Base-by-base conservation (phyloP, 2,888 invertebrate genomes). In the Altica lythri region DNA sequence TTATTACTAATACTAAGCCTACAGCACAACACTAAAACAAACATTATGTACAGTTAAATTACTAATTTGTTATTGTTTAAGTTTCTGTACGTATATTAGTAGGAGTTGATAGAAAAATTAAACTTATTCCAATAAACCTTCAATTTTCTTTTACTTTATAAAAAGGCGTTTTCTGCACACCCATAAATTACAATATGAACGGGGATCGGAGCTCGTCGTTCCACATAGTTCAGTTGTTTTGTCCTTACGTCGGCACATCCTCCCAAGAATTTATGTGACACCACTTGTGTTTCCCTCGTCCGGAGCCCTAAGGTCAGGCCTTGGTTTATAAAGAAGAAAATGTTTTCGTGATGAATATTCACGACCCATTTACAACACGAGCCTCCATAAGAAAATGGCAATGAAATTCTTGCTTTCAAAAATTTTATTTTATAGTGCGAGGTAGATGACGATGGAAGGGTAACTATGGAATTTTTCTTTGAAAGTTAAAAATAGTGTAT, bases 281-380 rank as follows among this genome's bases (percentile, higher is more conserved):
- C 45, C 45, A 38, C 48, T 34, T 44, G 44, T 29, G 52, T 53
- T 45, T 50, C 42, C 49, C 49, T 40, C 40, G 34, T 38, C 44
- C 47, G 35, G 37, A 35, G 25, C 29, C 17, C 47, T 34, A 46
- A 53, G 53, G 47, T 47, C 49, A 50, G 53, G 51, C 49, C 57
- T 38, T 45, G 53, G 46, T 53, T 48, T 40, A 53, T 45, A 53
- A 46, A 46, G 53, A 49, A 44, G 29, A 44, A 52, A 52, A 56
- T 56, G 44, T 48, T 48, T 48, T 56, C 47, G 34, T 47, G 53
- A 57, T 57, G 57, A 53, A 57, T 57, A 57, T 57, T 53, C 46
- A 57, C 53, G 46, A 46, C 17, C 46, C 46, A 46, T 46, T 46
- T 46, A 46, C 16, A 16, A n/a, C 35, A 16, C 27, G 45, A 46